Evolutionary conservation across 2,113 vertebrate genomes (phyloP).

Genomic region (Gymnorhina tibicen): DNA sequence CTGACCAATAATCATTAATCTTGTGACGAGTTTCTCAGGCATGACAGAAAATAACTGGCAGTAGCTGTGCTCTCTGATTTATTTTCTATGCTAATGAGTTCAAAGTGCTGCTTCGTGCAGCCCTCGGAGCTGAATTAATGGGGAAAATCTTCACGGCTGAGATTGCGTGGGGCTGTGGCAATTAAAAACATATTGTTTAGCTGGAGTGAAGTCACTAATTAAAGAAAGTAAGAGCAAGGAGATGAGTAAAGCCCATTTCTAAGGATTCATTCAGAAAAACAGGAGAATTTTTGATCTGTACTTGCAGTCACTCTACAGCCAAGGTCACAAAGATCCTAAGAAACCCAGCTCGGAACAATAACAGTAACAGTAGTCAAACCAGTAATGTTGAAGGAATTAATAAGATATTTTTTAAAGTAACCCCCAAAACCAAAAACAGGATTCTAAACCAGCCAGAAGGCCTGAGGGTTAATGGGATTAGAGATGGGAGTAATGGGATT

Average conservation of each 20-base stretch:
- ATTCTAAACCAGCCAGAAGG: not conserved
- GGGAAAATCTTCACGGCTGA: not conserved
- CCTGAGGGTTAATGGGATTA: not conserved
- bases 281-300: not conserved
- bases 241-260: not conserved
- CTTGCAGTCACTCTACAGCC: not conserved
- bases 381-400: not conserved
- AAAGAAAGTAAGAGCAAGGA: not conserved
- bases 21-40: not conserved
- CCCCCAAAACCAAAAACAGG: accelerated
- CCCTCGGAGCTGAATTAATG: not conserved
- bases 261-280: not conserved
- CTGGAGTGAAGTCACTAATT: not conserved
- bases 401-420: not conserved
- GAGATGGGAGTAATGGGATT: not conserved
- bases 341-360: not conserved
- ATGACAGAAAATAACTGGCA: not conserved
- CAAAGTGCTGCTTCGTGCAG: not conserved
- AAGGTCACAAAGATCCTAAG: not conserved
- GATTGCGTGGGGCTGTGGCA: not conserved
- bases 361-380: not conserved
- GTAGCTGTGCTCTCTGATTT: not conserved
- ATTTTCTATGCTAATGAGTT: not conserved
- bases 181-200: not conserved
- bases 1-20: not conserved